These are phyloP conservation scores for Paratrypauchen microcephalus DNA, from an alignment of 2,797 vertebrate species.

Conservation along the genomic window DNA sequence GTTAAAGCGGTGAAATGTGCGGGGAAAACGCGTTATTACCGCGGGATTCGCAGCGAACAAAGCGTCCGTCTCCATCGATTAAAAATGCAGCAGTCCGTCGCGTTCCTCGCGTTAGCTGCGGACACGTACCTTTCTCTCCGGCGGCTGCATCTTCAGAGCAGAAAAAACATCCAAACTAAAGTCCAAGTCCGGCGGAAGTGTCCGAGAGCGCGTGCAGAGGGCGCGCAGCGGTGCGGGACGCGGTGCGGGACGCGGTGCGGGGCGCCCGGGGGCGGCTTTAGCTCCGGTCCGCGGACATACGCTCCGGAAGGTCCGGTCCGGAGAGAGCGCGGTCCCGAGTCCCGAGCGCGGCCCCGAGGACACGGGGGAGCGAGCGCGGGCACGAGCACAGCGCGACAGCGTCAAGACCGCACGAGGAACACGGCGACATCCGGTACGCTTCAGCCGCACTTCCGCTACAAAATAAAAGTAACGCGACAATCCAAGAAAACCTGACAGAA, in stretches of 20 bases:
- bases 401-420: slow-evolving; percentile 5
- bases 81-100: slow-evolving; percentile 62
- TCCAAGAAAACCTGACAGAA: too few species aligned
- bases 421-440: slow-evolving; percentile 32
- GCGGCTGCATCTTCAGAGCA: slow-evolving; percentile 87
- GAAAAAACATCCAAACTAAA: slow-evolving; percentile 15
- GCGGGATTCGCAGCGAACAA: slow-evolving; percentile 49
- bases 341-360: too few species aligned
- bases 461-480: too few species aligned
- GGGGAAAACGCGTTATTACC: not conserved
- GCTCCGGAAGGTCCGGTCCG: too few species aligned
- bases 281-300: slow-evolving; percentile 45
- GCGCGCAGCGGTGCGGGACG: not conserved
- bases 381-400: not conserved
- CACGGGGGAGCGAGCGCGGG: too few species aligned
- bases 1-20: not conserved
- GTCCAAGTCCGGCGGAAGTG: slow-evolving; percentile 5
- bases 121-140: slow-evolving; percentile 90
- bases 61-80: slow-evolving; percentile 54
- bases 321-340: too few species aligned
- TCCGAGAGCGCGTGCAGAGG: slow-evolving; percentile 27
- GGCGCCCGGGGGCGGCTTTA: slow-evolving; percentile 23
- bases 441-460: slow-evolving; percentile 13
- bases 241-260: not conserved
- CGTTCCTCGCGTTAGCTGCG: slow-evolving; percentile 50